These are phyloP conservation scores for Conus canariensis DNA, from an alignment of 2,888 invertebrate genomes.

Conservation along the genomic window DNA sequence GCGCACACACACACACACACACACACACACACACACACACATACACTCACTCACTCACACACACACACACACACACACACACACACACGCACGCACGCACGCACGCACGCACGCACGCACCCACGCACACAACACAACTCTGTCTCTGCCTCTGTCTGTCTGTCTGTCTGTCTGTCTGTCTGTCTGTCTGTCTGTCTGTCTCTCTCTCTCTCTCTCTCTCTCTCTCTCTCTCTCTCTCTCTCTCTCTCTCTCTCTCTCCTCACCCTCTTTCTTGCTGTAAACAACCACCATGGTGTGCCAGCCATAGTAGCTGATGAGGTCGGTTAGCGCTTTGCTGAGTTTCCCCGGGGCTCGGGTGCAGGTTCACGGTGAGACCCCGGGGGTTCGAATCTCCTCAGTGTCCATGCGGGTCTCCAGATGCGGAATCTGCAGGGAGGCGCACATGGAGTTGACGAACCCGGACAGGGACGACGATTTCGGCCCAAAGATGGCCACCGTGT, in stretches of 20 bases:
- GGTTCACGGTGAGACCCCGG: conserved; percentile 91
- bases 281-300: conserved; percentile 93
- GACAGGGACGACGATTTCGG: conserved; percentile 86
- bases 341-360: conserved; percentile 87
- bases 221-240: conserved; percentile 79
- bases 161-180: not conserved
- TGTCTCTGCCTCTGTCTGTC: not conserved
- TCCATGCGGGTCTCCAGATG: conserved; percentile 88
- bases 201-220: conserved; percentile 81
- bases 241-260: conserved; percentile 34
- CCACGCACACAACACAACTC: not conserved
- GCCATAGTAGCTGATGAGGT: conserved; percentile 87
- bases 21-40: conserved; percentile 11
- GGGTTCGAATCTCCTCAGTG: conserved; percentile 72
- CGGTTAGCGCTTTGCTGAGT: conserved; percentile 89
- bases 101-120: not conserved
- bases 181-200: not conserved
- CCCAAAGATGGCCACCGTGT: conserved; percentile 91
- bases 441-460: conserved; percentile 89
- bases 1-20: not conserved
- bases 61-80: not conserved
- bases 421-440: conserved; percentile 90
- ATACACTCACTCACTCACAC: not conserved
- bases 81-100: not conserved
- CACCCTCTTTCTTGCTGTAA: conserved; percentile 90